phyloP scores from a whole-genome alignment of 1,140 invertebrate genomes.

The Cotesia chilonis region DNA sequence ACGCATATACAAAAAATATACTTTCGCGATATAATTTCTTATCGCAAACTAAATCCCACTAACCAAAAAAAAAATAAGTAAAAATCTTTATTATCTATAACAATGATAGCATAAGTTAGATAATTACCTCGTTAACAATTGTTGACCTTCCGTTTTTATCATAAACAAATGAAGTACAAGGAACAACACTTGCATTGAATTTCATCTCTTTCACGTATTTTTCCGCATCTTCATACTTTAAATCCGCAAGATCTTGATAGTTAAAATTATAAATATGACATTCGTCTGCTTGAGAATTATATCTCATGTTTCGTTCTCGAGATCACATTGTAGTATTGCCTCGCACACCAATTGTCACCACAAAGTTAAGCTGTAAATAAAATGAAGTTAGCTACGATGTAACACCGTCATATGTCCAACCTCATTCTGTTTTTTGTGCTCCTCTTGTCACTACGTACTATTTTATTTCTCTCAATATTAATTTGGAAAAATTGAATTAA shows the following conservation, averaged over 20 bases:
- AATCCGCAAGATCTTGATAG: conserved; percentile 58
- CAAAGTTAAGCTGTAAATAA: too few relatives aligned
- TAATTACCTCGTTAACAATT: conserved; percentile 60
- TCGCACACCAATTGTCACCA: too few relatives aligned
- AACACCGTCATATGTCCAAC: too few relatives aligned
- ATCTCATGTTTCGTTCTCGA: too few relatives aligned
- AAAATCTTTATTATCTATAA: conserved; percentile 11
- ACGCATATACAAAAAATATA: conserved; percentile 64
- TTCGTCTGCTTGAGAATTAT: conserved; percentile 51
- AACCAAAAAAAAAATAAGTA: conserved; percentile 14
- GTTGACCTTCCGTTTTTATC: conserved; percentile 53
- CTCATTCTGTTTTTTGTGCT: too few relatives aligned
- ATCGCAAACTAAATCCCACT: conserved; percentile 70
- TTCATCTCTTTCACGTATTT: conserved; percentile 46
- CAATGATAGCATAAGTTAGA: not conserved
- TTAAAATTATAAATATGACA: conserved; percentile 65
- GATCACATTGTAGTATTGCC: too few relatives aligned
- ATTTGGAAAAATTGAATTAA: too few relatives aligned
- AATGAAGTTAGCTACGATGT: too few relatives aligned
- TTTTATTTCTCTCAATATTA: too few relatives aligned
- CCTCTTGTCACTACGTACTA: too few relatives aligned
- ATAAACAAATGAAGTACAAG: conserved; percentile 57
- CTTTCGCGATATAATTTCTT: conserved; percentile 60
- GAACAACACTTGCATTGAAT: conserved; percentile 45
- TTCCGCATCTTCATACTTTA: conserved; percentile 59